Evolutionary conservation across 2,113 vertebrate genomes (phyloP).

Genomic region (Cyanistes caeruleus): DNA sequence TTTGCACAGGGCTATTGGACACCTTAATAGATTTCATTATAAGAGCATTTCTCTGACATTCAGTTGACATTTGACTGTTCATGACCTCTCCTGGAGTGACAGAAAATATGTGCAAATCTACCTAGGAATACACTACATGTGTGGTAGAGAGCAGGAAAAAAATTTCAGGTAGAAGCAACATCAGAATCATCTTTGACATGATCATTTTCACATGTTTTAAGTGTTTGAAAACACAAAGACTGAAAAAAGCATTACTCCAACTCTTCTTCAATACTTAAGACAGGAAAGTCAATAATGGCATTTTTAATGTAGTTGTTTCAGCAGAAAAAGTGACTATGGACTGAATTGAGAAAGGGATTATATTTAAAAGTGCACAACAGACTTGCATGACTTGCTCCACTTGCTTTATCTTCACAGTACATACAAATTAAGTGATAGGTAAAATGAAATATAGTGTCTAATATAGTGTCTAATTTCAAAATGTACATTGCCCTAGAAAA

Average conservation of each 20-base stretch:
- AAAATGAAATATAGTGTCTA: background rate
- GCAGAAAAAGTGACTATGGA: background rate
- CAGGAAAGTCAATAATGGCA: background rate
- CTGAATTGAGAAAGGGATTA: background rate
- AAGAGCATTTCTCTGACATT: background rate
- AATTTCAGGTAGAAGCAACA: background rate
- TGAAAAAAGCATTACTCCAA: background rate
- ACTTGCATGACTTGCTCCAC: background rate
- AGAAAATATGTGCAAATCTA: background rate
- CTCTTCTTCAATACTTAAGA: background rate
- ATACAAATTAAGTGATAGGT: background rate
- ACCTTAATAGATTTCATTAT: background rate
- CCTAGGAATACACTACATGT: background rate
- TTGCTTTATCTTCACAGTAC: background rate
- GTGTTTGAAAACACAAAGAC: background rate
- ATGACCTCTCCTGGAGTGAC: background rate
- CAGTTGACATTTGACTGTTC: background rate
- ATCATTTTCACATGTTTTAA: background rate
- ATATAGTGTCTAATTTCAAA: background rate
- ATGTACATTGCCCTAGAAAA: fast-evolving
- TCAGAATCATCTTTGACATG: background rate
- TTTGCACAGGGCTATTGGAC: background rate
- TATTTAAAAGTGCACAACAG: background rate
- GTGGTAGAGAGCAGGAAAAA: background rate
- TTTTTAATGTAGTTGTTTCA: background rate